Conservation (phyloP, 2,113 vertebrate species). For the Phrynosoma platyrhinos region DNA sequence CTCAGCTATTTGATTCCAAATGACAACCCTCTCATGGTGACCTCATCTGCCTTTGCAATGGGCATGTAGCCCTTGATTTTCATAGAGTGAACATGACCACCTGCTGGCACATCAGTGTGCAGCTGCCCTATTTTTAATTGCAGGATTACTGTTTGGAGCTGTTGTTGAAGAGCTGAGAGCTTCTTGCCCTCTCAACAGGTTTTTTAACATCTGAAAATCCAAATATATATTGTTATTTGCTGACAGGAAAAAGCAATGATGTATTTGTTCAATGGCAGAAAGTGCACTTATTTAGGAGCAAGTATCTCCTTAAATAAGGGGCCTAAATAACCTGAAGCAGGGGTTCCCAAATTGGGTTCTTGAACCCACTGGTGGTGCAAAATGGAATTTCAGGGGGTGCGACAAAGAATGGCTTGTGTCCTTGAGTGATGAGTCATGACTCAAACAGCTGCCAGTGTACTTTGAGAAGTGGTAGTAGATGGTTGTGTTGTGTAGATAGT, state of each 20-base stretch:
- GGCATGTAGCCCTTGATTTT: conserved; percentile 21
- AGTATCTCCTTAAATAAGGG: not conserved
- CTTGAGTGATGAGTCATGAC: too few relatives aligned
- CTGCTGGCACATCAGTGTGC: not conserved
- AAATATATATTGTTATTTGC: not conserved
- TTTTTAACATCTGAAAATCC: not conserved
- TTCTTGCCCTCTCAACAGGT: not conserved
- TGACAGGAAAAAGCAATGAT: not conserved
- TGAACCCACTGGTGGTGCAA: too few relatives aligned
- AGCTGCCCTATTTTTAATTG: conserved; percentile 14
- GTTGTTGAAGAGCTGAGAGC: not conserved
- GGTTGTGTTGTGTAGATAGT: too few relatives aligned
- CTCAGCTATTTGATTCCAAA: conserved; percentile 11
- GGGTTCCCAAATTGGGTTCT: too few relatives aligned
- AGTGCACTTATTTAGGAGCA: not conserved
- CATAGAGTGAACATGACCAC: conserved; percentile 12
- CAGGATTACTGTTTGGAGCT: not conserved
- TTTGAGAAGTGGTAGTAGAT: too few relatives aligned
- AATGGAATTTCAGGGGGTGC: too few relatives aligned
- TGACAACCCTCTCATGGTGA: not conserved
- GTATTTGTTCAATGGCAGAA: not conserved
- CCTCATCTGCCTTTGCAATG: conserved; percentile 14
- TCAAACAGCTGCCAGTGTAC: too few relatives aligned
- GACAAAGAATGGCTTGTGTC: too few relatives aligned
- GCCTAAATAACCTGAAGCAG: too few relatives aligned